A percentile compares a stretch with the other conserved stretches of the same genome.
phyloP scores from a whole-genome alignment of 2,797 vertebrate genomes.

The Spinus olivaceus region DNA sequence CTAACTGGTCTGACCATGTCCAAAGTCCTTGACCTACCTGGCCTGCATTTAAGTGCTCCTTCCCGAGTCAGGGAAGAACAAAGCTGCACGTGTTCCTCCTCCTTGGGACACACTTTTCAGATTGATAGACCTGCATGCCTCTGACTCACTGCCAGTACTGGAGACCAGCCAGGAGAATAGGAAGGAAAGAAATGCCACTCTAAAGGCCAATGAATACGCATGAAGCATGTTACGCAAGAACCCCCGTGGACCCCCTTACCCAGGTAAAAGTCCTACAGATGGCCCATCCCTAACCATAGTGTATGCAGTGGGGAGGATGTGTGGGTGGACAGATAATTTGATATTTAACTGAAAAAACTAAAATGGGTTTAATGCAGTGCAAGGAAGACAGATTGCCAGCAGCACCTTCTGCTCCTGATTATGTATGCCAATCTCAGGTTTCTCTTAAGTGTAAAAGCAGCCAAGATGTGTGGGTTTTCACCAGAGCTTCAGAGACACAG shows the following conservation, averaged over 20 bases:
- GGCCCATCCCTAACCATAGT: neutral
- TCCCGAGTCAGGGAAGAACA: neutral
- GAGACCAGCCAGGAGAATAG: slow-evolving; percentile 29
- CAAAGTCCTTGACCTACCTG: neutral
- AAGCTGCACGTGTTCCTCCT: neutral
- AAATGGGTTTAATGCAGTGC: slow-evolving; percentile 39
- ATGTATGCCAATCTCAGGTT: slow-evolving; percentile 56
- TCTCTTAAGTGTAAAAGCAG: slow-evolving; percentile 19
- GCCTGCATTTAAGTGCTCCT: neutral
- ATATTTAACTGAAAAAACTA: slow-evolving; percentile 54
- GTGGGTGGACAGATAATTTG: slow-evolving; percentile 57
- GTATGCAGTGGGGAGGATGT: slow-evolving; percentile 19
- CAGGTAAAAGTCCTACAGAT: slow-evolving; percentile 50
- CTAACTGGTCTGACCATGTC: neutral
- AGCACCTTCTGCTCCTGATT: slow-evolving; percentile 63
- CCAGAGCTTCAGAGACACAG: neutral
- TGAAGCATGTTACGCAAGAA: slow-evolving; percentile 32
- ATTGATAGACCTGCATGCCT: slow-evolving; percentile 28
- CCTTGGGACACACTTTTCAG: neutral
- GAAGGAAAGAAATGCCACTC: slow-evolving; percentile 39
- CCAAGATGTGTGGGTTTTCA: neutral
- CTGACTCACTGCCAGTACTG: slow-evolving; percentile 34
- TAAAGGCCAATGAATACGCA: slow-evolving; percentile 54
- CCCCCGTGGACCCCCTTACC: slow-evolving; percentile 20
- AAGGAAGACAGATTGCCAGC: slow-evolving; percentile 44